A percentile compares a stretch with the other conserved stretches of the same genome.
Conservation (phyloP, 2,797 vertebrate species). For the Tenualosa thibaudeaui region DNA sequence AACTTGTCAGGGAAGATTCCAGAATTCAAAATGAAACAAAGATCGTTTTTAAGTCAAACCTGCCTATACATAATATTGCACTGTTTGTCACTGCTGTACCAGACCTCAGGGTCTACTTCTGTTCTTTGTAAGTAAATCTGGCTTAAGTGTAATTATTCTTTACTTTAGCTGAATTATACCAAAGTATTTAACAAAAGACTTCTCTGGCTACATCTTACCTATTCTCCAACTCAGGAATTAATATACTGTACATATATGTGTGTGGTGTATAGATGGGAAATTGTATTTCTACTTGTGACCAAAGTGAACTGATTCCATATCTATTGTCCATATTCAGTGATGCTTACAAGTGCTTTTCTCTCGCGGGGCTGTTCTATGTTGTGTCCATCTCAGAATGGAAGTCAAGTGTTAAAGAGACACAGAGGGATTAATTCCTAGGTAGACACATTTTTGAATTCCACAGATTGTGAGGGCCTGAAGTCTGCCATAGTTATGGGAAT, state of each 20-base stretch:
- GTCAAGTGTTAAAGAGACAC: not conserved
- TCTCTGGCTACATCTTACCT: conserved; percentile 68
- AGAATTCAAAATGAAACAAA: conserved; percentile 67
- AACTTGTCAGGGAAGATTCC: conserved; percentile 69
- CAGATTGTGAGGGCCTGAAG: not conserved
- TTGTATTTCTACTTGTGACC: conserved; percentile 56
- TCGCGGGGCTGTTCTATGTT: not conserved
- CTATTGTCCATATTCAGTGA: not conserved
- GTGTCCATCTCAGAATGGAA: not conserved
- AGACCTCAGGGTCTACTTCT: conserved; percentile 67
- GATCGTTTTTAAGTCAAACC: conserved; percentile 64
- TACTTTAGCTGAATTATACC: conserved; percentile 68
- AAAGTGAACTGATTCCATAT: conserved; percentile 61
- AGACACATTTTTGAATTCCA: not conserved
- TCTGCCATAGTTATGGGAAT: not conserved
- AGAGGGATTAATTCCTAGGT: not conserved
- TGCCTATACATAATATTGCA: conserved; percentile 79
- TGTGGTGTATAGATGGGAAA: conserved; percentile 53
- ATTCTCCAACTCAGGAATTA: conserved; percentile 80
- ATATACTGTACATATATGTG: conserved; percentile 55
- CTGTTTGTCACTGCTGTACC: conserved; percentile 77
- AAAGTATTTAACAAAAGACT: conserved; percentile 71
- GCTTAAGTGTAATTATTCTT: conserved; percentile 50
- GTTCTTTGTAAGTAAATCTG: conserved; percentile 51
- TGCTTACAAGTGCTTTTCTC: not conserved